Evolutionary conservation across 2,888 invertebrate genomes (phyloP), one percentile per base, ranked within the genome.

Genomic region (Icerya purchasi): DNA sequence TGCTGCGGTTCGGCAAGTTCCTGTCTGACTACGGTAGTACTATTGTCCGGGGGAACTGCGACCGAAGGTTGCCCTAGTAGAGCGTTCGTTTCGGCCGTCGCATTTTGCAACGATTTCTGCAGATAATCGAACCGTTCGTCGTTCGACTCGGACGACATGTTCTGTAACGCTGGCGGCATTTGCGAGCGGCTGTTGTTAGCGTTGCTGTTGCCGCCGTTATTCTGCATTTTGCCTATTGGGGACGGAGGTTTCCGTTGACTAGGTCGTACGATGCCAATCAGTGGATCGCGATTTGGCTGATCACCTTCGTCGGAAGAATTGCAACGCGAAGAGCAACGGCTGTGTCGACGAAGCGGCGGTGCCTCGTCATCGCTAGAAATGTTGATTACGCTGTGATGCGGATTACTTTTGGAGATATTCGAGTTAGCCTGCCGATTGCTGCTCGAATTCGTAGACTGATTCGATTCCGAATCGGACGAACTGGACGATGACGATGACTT

Each of bases 1-100:
- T 56, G 21, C 60, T 54, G 22, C 59, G 60, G 54, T 60, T 62
- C 25, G 60, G 60, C 36, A 60, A 57, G 24, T 62, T 57, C 23
- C 57, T 56, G n/a, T 61, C 21, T 53, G 60, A 23, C 53, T 54
- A 20, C 55, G 57, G 52, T 53, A n/a, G n/a, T n/a, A n/a, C n/a
- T n/a, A n/a, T n/a, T n/a, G n/a, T 57, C 24, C 57, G 57, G 50
- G 57, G 56, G 24, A 57, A 56, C 50, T 60, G 57, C 22, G 56
- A 56, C 53, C 56, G 57, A n/a, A 57, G 57, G 57, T 57, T 60
- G 2, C 57, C 60, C 14, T 57, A 57, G 10, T 57, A 54, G n/a
- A 36, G 20, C 14, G 56, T 60, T 18, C 57, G 57, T 14, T 5
- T 36, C 36, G 36, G 50, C 58, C 5, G 54, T 54, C 22, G 49